phyloP scores from a whole-genome alignment of 2,113 vertebrate genomes.

The Microcebus lehilahytsara region DNA sequence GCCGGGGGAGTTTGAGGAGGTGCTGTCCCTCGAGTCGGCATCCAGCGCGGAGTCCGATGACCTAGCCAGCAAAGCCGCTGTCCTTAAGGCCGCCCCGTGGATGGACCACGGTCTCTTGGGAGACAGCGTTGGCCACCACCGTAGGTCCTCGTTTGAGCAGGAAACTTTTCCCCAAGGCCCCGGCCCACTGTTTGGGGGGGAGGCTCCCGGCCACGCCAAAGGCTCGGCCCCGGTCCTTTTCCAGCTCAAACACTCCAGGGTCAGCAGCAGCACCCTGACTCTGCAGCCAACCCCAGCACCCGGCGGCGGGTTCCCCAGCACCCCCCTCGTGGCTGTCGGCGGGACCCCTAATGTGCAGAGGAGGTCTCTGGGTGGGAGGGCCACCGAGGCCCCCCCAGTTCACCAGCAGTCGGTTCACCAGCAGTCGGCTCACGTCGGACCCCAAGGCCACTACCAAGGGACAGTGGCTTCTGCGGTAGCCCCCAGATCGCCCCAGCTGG shows the following conservation, averaged over 20 bases:
- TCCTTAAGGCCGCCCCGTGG: not conserved
- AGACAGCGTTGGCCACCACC: fast-evolving
- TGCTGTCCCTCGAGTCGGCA: fast-evolving
- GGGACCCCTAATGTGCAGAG: fast-evolving
- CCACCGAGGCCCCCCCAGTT: not conserved
- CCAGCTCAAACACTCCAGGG: not conserved
- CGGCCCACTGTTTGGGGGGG: too few species aligned
- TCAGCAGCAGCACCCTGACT: not conserved
- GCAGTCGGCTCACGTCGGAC: fast-evolving
- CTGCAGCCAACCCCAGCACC: not conserved
- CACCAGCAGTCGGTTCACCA: too few species aligned
- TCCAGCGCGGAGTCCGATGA: not conserved
- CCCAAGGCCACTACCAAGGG: not conserved
- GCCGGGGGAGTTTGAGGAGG: fast-evolving
- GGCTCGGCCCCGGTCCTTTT: not conserved
- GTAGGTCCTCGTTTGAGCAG: fast-evolving
- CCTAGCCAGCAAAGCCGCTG: not conserved
- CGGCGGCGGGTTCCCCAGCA: fast-evolving
- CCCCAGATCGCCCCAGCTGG: not conserved
- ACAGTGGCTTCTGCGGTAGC: fast-evolving
- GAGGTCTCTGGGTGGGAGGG: fast-evolving
- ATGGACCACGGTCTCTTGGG: fast-evolving
- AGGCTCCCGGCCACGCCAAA: not conserved
- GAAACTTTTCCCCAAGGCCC: not conserved
- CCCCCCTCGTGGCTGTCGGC: not conserved